Evolutionary conservation across 2,888 invertebrate genomes (phyloP), one percentile per base, ranked within the genome.

Genomic region (Protonemura montana): DNA sequence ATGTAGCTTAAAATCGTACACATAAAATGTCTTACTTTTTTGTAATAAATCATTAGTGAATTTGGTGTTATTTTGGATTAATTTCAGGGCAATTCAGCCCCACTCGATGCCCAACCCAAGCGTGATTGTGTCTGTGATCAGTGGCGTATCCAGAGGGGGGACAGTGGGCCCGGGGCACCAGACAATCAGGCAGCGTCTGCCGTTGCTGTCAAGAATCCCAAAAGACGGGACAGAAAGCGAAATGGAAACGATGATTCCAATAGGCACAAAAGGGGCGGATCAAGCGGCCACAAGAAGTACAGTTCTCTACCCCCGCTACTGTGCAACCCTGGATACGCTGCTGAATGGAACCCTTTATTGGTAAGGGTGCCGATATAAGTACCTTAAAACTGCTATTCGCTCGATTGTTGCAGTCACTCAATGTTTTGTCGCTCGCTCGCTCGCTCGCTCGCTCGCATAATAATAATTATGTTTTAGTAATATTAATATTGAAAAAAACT

Each of bases 291-390:
- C 86, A 87, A 87, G 88, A 86, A 87, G 81, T 86, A 87, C 81
- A 87, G 86, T 87, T 87, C 91, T 92, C 92, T 93, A 91, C 91
- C 92, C 90, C 91, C 91, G 89, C 93, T 94, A 93, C 92, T 93
- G 91, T 92, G 93, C 93, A 94, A 93, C 92, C 94, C 94, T 92
- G 94, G 94, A 94, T 94, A 94, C 94, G 93, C 93, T 93, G 93
- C 93, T 94, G 94, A 94, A 91, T 91, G 94, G 94, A 94, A 93
- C 93, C 94, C 94, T 93, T 93, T 93, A 92, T 92, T 94, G 94
- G 94, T 94, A 94, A 94, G 94, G 89, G 88, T 85, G 85, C 85
- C 85, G 80, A 85, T 87, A 85, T 85, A 59, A 59, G 86, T 87
- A 85, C 80, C 87, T 86, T 85, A 88, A 88, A 86, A 84, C 87